Evolutionary conservation across 2,797 vertebrate genomes (phyloP), one percentile per base, ranked within the genome.

Genomic region (Helicolenus hilgendorfi): DNA sequence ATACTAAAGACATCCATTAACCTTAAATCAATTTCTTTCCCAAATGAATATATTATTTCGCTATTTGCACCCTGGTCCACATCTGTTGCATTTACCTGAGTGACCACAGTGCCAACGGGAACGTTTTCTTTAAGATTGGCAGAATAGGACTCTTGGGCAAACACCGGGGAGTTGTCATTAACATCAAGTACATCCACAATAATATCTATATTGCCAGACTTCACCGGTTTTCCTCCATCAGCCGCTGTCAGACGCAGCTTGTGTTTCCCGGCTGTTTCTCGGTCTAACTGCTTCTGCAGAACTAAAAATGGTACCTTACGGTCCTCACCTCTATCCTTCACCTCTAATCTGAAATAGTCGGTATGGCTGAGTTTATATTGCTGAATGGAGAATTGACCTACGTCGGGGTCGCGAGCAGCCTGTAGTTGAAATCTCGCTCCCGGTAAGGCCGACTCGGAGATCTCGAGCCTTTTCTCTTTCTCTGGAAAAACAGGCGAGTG

Each of bases 91-190:
- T 94, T 96, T 0, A 97, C 91, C 8, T 91, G 92, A 53, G 91
- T 88, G 0, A 96, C 77, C 35, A 88, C 67, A 49, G 92, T 96
- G 5, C 91, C 95, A 73, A 35, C 15, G 0, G 87, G 83, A 11
- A 90, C 91, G 31, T 94, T 96, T 94, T 94, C 95, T n/a, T 73
- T 85, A 4, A 96, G 38, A 33, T 84, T 82, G 2, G 70, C 77
- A n/a, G 94, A 86, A 77, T 94, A 94, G 0, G 45, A 0, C 0
- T 92, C 95, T 67, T 90, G 86, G 1, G 41, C 76, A 59, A 94
- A 94, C 45, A 93, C 70, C 0, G 94, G 93, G 14, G 89, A 85
- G 53, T 97, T 97, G 33, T 97, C 97, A 80, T 97, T 97, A 20
- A 96, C 7, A 73, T 97, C 96, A n/a, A 96, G 64, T 3, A 97